Base-by-base conservation (phyloP, 2,113 vertebrate species). In the Brienomyrus longianalis region DNA sequence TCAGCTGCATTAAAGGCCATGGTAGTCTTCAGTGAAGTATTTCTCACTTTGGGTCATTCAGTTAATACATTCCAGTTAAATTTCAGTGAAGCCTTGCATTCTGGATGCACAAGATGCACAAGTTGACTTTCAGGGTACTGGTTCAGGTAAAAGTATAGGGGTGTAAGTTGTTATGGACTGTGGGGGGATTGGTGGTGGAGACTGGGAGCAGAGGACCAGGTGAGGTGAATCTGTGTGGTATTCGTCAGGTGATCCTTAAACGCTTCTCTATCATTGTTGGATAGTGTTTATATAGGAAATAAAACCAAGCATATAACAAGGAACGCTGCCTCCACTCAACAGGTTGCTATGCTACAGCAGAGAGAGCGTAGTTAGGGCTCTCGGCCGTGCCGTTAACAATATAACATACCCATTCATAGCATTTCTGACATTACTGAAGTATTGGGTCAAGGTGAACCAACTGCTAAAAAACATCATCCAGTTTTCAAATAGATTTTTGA, bases 191-290 rank as follows among this genome's bases (percentile, higher is more conserved):
- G 31, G 70, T 17, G 70, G 70, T 15, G 27, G 70, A 39, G 31
- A 77, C 54, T 56, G 19, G 54, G 54, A 56, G 54, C 3, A 39
- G 70, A 77, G 70, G n/a, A 39, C 70, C 13, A 31, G 70, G 70
- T 77, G 70, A 77, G 31, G 91, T 93, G 91, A 90, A 89, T 92
- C 91, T 92, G 90, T 92, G 90, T 93, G 89, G 50, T 91, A 96
- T 95, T 95, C 94, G 95, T 95, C 95, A 51, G 91, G 52, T 90
- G 66, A 88, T 59, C 47, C 93, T 92, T 94, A 95, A 94, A 39
- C 94, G 94, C 89, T 90, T 94, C 92, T 95, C 96, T 96, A 95
- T 88, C 77, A 92, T 89, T 94, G 50, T 84, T 87, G 88, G 52
- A 87, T 39, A 90, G 88, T 88, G 91, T 89, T 87, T 90, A 89